phyloP scores from a whole-genome alignment of 2,888 invertebrate species.

The Lasioglossum lativentre region DNA sequence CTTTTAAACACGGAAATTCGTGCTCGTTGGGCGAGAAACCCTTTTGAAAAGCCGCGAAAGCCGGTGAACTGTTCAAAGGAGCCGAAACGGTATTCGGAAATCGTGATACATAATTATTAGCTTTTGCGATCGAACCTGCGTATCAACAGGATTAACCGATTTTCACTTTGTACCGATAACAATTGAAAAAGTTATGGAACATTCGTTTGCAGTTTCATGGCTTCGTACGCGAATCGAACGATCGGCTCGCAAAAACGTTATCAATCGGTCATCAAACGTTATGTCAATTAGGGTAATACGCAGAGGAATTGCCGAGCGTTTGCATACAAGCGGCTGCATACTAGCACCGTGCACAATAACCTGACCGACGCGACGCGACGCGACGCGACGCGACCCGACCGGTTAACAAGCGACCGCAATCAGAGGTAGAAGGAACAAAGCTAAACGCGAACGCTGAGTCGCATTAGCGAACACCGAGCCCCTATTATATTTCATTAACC shows the following conservation, averaged over 20 bases:
- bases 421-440: conserved; percentile 63
- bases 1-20: conserved; percentile 1
- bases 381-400: too few relatives aligned
- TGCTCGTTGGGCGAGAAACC: background rate
- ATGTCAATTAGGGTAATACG: background rate
- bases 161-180: background rate
- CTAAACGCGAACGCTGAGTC: conserved; percentile 26
- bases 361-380: too few relatives aligned
- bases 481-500: conserved; percentile 56
- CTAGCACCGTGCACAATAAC: conserved; percentile 48
- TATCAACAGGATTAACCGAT: too few relatives aligned
- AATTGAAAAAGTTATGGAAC: background rate
- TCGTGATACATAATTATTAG: background rate
- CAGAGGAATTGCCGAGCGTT: conserved; percentile 17
- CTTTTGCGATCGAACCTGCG: background rate
- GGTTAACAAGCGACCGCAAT: conserved; percentile 74
- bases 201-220: background rate
- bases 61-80: background rate
- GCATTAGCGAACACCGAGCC: conserved; percentile 31
- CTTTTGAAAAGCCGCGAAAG: background rate
- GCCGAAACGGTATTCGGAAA: background rate
- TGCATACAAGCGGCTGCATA: conserved; percentile 1
- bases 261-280: conserved; percentile 8
- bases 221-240: background rate
- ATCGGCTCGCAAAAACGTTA: background rate